Conservation (phyloP, 2,797 vertebrate genomes). For the Arnoldichthys spilopterus region DNA sequence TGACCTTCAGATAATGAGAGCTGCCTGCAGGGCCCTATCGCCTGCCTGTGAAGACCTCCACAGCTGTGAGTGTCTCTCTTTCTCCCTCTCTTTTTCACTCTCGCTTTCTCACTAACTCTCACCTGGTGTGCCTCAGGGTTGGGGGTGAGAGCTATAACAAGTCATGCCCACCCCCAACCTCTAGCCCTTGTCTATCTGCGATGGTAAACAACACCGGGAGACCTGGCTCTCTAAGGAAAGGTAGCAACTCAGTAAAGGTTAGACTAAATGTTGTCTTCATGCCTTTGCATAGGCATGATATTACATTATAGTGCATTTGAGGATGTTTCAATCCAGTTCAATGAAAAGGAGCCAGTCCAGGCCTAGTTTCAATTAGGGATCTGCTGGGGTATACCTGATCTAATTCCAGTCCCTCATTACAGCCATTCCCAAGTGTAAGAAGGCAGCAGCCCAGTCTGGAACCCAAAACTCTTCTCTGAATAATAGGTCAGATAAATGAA, state of each 20-base stretch:
- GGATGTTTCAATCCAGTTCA: background rate
- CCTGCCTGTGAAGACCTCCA: slow-evolving; percentile 55
- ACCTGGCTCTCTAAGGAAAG: slow-evolving; percentile 4
- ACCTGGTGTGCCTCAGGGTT: slow-evolving; percentile 54
- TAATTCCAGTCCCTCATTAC: too few relatives aligned
- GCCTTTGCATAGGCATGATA: background rate
- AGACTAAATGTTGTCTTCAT: background rate
- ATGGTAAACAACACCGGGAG: slow-evolving; percentile 34
- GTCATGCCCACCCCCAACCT: slow-evolving; percentile 42
- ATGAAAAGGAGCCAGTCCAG: background rate
- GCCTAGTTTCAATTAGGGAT: background rate
- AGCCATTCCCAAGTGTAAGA: too few relatives aligned
- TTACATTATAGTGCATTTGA: background rate
- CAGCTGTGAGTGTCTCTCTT: slow-evolving; percentile 48
- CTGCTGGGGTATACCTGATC: too few relatives aligned
- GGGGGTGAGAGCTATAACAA: slow-evolving; percentile 14
- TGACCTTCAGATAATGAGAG: slow-evolving; percentile 69
- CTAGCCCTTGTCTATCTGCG: slow-evolving; percentile 25
- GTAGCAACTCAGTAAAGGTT: slow-evolving; percentile 3
- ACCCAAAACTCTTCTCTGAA: too few relatives aligned
- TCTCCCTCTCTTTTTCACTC: slow-evolving; percentile 39
- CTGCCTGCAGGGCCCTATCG: slow-evolving; percentile 56
- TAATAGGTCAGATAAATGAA: too few relatives aligned
- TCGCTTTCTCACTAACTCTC: slow-evolving; percentile 44
- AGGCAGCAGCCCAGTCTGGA: too few relatives aligned